Evolutionary conservation across 2,888 invertebrate genomes (phyloP).

Genomic region (Phragmatobia fuliginosa): DNA sequence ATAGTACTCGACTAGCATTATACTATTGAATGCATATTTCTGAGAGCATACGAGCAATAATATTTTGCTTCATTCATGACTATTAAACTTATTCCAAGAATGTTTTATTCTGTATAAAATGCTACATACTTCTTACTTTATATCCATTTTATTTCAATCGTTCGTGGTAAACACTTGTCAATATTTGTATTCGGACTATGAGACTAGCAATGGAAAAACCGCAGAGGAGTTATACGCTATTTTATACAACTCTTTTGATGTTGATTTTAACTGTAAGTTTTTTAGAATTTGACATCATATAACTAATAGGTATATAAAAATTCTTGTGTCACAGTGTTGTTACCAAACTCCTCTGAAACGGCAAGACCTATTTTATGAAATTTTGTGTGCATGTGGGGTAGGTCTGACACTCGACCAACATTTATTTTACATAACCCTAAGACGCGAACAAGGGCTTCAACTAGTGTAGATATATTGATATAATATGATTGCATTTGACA

Average conservation of each 20-base stretch:
- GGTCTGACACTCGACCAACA: no score
- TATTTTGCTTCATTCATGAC: neutral
- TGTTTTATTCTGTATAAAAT: neutral
- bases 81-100: slow-evolving; percentile 5
- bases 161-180: neutral
- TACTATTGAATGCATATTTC: neutral
- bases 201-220: neutral
- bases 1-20: neutral
- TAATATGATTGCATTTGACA: no score
- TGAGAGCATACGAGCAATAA: no score
- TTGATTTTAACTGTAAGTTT: slow-evolving; percentile 6
- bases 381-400: no score
- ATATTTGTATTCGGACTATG: neutral
- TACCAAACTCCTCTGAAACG: no score
- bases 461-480: no score
- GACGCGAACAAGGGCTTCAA: no score
- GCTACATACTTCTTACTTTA: neutral
- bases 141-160: neutral
- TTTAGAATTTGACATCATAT: no score
- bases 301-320: no score
- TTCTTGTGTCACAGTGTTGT: no score
- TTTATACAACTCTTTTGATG: neutral
- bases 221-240: neutral
- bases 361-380: no score
- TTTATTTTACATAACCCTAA: no score